Percentiles rank a stretch among this genome's conserved stretches.
These are phyloP conservation scores for Acrocephalus kingi DNA, from an alignment of 2,113 vertebrate genomes.

Conservation along the genomic window DNA sequence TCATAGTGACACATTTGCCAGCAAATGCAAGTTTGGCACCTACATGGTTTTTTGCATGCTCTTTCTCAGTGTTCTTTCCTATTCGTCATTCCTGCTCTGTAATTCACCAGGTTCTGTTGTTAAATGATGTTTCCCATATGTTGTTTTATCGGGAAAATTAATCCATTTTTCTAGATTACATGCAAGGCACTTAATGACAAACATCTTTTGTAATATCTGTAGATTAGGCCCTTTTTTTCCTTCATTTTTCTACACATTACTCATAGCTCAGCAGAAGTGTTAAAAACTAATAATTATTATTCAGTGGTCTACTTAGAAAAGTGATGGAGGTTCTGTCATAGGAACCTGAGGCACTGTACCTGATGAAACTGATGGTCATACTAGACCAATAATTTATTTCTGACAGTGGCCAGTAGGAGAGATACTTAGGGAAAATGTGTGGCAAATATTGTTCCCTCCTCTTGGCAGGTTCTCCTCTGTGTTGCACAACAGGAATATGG, in stretches of 20 bases:
- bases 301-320: background rate
- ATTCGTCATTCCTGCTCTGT: background rate
- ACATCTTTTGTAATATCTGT: background rate
- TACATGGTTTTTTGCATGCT: background rate
- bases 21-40: background rate
- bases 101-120: background rate
- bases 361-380: background rate
- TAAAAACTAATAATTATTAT: background rate
- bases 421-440: background rate
- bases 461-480: background rate
- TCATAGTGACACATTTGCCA: background rate
- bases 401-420: background rate
- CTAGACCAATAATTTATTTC: background rate
- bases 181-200: background rate
- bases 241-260: background rate
- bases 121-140: background rate
- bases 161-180: background rate
- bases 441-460: background rate
- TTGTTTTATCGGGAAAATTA: background rate
- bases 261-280: background rate
- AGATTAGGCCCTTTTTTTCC: background rate
- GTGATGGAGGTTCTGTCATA: background rate
- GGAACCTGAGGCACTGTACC: background rate
- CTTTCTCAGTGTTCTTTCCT: background rate
- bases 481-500: background rate